phyloP scores from a whole-genome alignment of 2,888 invertebrate genomes.

The Eurytoma californica region DNA sequence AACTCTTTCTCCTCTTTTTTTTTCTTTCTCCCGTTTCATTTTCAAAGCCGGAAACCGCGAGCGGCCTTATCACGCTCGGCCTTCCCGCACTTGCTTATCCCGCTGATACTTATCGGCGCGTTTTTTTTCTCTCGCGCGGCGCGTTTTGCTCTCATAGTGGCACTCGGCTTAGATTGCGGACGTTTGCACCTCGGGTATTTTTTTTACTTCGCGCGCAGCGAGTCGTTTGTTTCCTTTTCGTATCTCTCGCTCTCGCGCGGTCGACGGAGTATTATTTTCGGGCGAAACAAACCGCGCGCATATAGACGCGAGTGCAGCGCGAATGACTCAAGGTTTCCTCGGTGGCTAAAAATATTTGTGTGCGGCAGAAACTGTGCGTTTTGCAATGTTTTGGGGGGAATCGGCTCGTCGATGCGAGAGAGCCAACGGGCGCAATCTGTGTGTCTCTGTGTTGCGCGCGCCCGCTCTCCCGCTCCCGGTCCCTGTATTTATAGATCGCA shows the following conservation, averaged over 20 bases:
- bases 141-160: neutral
- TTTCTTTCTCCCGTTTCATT: neutral
- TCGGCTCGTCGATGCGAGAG: conserved; percentile 24
- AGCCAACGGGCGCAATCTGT: neutral
- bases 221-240: conserved; percentile 7
- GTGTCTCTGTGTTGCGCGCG: neutral
- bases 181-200: too few species aligned
- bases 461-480: neutral
- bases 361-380: conserved; percentile 43
- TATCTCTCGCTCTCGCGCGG: too few species aligned
- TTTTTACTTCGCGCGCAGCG: neutral
- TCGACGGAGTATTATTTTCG: neutral
- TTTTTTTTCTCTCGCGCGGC: neutral
- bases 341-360: conserved; percentile 51
- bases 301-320: neutral
- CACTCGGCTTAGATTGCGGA: neutral
- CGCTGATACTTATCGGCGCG: conserved; percentile 27
- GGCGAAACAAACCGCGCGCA: neutral
- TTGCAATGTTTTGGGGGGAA: conserved; percentile 55
- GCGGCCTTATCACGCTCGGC: neutral
- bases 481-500: conserved; percentile 49
- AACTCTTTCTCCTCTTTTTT: neutral
- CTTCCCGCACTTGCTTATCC: conserved; percentile 1
- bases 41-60: conserved; percentile 26
- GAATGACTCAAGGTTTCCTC: conserved; percentile 38